Base-by-base conservation (phyloP, 53 echinoderm and acorn worm genomes). In the Antedon mediterranea region DNA sequence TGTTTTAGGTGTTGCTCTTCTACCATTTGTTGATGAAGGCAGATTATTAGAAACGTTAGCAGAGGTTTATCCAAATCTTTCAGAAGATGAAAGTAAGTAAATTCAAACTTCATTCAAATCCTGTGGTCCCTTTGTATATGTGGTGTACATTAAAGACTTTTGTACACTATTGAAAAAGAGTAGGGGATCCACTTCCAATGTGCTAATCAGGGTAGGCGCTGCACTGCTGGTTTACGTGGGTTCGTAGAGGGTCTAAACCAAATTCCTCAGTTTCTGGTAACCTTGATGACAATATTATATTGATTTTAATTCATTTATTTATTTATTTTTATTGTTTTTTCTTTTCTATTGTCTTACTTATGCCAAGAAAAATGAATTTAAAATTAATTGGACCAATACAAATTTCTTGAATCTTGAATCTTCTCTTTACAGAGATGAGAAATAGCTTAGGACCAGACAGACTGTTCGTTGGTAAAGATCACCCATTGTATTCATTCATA, bases 21-120 rank as follows among this genome's bases (percentile, higher is more conserved):
- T 98, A 9, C 98, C 98, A 28, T 98, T 98, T 81, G 98, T 98
- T 34, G 98, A 98, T 86, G 98, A 98, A 77, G 81, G 86, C 31
- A 74, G 98, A 23, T 76, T 98, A 75, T 75, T 98, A 15, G 74
- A 78, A 28, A 92, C 92, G 0, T 73, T 98, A 41, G 76, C 79
- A 0, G 32, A 81, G 15, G 88, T 97, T 42, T 97, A 97, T 71
- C 85, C 86, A 27, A 75, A 97, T 78, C 92, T 97, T 43, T 88
- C 98, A 32, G 74, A 81, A 14, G 84, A 71, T 73, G 98, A 97
- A 43, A 97, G 98, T 97, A 89, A 85, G 88, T 74, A 3, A 14
- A 32, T 11, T 32, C n/a, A 77, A 0, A 33, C 33, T 3, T 28
- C n/a, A n/a, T n/a, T n/a, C n/a, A 29, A 27, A 29, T 75, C 32